phyloP scores from a whole-genome alignment of 2,888 invertebrate genomes.

The Asteroscopus sphinx region DNA sequence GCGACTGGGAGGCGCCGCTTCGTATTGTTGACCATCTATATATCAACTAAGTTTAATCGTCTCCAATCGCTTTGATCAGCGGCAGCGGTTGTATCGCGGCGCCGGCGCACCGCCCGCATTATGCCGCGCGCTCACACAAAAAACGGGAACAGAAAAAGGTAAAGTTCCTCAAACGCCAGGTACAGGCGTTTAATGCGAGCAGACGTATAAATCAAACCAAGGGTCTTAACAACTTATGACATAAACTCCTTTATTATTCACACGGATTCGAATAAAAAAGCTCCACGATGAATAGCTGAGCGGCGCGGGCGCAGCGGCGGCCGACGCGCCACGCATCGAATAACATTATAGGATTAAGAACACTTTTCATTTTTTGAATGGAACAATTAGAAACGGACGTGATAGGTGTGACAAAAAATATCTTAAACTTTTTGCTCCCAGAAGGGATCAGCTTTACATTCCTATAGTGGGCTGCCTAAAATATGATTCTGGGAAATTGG shows the following conservation, averaged over 20 bases:
- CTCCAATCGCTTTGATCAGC: constrained; percentile 81
- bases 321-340: constrained; percentile 73
- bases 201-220: constrained; percentile 82
- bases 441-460: constrained; percentile 51
- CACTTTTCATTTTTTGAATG: constrained; percentile 77
- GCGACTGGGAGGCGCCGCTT: constrained; percentile 68
- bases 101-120: constrained; percentile 72
- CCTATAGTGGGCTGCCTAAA: constrained; percentile 45
- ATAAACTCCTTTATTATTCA: constrained; percentile 86
- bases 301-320: constrained; percentile 52
- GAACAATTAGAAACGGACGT: constrained; percentile 82
- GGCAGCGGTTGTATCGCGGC: constrained; percentile 70
- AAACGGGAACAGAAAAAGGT: constrained; percentile 69
- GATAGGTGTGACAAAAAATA: constrained; percentile 80
- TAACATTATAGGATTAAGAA: constrained; percentile 82
- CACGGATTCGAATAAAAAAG: constrained; percentile 73
- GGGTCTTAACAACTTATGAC: constrained; percentile 83
- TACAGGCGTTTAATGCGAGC: constrained; percentile 65
- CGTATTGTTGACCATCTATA: constrained; percentile 65
- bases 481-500: constrained; percentile 64
- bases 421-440: constrained; percentile 65
- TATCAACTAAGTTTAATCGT: constrained; percentile 75
- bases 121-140: constrained; percentile 63
- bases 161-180: constrained; percentile 74
- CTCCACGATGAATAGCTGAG: constrained; percentile 59